A percentile compares a stretch with the other conserved stretches of the same genome.
These are phyloP conservation scores for Pseudochirops cupreus DNA, from an alignment of 2,797 vertebrate genomes.

Conservation along the genomic window DNA sequence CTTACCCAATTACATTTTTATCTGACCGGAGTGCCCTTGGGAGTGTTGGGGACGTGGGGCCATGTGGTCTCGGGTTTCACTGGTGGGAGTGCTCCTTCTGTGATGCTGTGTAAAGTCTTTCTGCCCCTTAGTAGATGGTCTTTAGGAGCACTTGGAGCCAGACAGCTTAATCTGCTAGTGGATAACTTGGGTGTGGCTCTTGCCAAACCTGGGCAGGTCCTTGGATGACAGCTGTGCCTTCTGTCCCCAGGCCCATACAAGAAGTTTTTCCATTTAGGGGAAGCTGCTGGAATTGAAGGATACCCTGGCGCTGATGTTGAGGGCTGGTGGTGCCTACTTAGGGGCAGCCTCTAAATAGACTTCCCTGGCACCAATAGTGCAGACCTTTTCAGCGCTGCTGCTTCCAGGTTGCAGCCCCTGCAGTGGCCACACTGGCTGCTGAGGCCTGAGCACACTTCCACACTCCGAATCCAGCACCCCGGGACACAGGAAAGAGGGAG, in stretches of 20 bases:
- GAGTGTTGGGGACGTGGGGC: background rate
- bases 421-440: background rate
- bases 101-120: background rate
- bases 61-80: background rate
- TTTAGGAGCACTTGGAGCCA: background rate
- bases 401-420: background rate
- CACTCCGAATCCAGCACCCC: background rate
- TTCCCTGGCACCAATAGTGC: background rate
- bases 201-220: background rate
- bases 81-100: background rate
- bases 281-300: background rate
- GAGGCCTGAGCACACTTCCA: background rate
- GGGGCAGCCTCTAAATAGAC: background rate
- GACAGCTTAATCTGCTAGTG: background rate
- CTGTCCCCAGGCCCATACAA: background rate
- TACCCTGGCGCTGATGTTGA: background rate
- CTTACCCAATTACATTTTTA: background rate
- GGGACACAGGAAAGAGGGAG: background rate
- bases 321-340: background rate
- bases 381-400: background rate
- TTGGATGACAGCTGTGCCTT: background rate
- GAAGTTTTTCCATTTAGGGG: background rate
- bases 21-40: background rate
- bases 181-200: background rate
- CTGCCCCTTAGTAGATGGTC: background rate